Conservation (phyloP, 2,888 invertebrate species). For the Diabrotica balteata region DNA sequence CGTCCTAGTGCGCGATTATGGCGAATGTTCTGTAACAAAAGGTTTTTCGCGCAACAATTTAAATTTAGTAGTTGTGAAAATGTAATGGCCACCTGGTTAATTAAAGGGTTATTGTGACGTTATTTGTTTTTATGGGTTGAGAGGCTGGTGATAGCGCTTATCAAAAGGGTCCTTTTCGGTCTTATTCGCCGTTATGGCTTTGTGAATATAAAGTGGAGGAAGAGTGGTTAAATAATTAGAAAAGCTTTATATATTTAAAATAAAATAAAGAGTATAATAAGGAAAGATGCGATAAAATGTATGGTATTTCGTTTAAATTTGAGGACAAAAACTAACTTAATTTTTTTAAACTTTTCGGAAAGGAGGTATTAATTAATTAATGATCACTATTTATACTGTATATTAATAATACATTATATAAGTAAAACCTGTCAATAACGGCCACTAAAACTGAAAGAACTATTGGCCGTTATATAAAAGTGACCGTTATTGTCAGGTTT, state of each 20-base stretch:
- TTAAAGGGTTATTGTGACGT: constrained; percentile 52
- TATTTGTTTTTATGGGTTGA: constrained; percentile 40
- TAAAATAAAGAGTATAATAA: not conserved
- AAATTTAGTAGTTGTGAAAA: constrained; percentile 57
- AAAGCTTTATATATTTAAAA: constrained; percentile 3
- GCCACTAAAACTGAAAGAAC: too few relatives aligned
- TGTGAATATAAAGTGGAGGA: constrained; percentile 8
- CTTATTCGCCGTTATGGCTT: constrained; percentile 5
- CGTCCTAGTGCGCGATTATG: constrained; percentile 43
- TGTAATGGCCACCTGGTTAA: constrained; percentile 54
- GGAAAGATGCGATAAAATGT: too few relatives aligned
- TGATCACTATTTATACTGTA: too few relatives aligned
- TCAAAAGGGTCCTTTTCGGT: constrained; percentile 6
- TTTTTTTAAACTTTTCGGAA: too few relatives aligned
- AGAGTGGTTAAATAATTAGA: constrained; percentile 14
- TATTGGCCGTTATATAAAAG: too few relatives aligned
- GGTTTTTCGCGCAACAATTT: constrained; percentile 59
- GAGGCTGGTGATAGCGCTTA: constrained; percentile 26
- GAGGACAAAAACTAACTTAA: too few relatives aligned
- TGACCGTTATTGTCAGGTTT: too few relatives aligned
- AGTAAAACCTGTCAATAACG: too few relatives aligned
- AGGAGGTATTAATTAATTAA: too few relatives aligned
- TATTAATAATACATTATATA: too few relatives aligned
- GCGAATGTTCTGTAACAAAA: constrained; percentile 56
- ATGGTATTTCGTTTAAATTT: too few relatives aligned